Base-by-base conservation (phyloP, 2,888 invertebrate species). In the Isotomurus palustris region DNA sequence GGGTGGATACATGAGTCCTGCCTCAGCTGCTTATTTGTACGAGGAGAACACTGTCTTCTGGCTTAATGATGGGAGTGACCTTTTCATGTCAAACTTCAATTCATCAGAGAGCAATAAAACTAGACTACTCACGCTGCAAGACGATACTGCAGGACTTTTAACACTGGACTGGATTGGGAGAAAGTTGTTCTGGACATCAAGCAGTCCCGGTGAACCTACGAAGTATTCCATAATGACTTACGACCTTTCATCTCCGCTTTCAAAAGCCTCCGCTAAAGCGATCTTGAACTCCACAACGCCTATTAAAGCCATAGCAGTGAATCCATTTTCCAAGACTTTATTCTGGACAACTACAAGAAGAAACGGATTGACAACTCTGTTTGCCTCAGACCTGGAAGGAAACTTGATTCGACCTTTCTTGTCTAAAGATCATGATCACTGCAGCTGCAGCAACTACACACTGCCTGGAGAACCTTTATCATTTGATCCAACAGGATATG, bases 81-180 rank as follows among this genome's bases (percentile, higher is more conserved):
- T 88, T 59, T 82, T 85, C 67, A 81, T 81, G 24, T 82, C 83
- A 1, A 78, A 81, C 64, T 77, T 82, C 25, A 79, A 79, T 53
- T 82, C 81, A 14, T 77, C 60, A 24, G 73, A 73, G 28, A 72
- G 3, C 4, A 61, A 61, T 19, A 61, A 61, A 24, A 52, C 54
- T 10, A 43, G 61, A 43, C 77, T 85, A 32, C 75, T 80, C 1
- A 77, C 80, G 12, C 73, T 84, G 56, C 78, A 80, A 29, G 80
- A 80, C n/a, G 19, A 35, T 48, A 56, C 54, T 1, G 66, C 63
- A 55, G 64, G 63, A n/a, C 64, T 64, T 59, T 76, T 94, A 25
- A 83, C 87, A 2, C 80, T 91, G 1, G 93, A 95, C 76, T 95
- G 94, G 94, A 82, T 94, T 41, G 84, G 87, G 48, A 81, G 91